Conservation (phyloP, 2,113 vertebrate species). For the Zapus hudsonius region DNA sequence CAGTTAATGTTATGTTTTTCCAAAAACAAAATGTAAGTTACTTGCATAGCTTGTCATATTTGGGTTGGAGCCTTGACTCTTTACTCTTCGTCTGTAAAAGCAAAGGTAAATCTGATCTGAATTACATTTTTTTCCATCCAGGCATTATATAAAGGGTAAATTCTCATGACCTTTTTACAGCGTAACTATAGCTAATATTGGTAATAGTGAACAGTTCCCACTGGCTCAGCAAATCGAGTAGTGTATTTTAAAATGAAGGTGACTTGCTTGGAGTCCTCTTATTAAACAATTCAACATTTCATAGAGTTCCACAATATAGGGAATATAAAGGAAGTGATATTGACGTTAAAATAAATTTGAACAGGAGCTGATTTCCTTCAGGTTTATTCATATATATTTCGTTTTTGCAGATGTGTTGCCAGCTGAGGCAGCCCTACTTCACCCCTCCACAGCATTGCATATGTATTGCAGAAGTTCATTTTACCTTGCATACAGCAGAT, state of each 20-base stretch:
- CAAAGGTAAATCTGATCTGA: slow-evolving; percentile 22
- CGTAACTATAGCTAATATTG: slow-evolving; percentile 27
- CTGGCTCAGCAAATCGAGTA: slow-evolving; percentile 26
- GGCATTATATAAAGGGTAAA: slow-evolving; percentile 36
- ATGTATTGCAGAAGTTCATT: background rate
- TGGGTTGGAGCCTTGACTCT: slow-evolving; percentile 10
- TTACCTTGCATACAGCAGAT: background rate
- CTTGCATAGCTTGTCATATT: background rate
- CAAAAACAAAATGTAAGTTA: slow-evolving; percentile 12
- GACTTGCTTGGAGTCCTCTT: slow-evolving; percentile 46
- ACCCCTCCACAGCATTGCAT: background rate
- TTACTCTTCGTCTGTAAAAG: slow-evolving; percentile 16
- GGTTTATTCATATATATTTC: background rate
- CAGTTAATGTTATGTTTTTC: background rate
- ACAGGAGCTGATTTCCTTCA: background rate
- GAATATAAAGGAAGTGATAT: background rate
- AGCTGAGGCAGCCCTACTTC: background rate
- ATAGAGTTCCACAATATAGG: background rate
- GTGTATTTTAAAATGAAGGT: slow-evolving; percentile 49
- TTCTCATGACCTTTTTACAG: slow-evolving; percentile 44
- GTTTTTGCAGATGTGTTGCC: background rate
- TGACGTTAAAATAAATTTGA: slow-evolving; percentile 34
- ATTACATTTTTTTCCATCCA: slow-evolving; percentile 23
- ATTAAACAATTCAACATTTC: slow-evolving; percentile 55
- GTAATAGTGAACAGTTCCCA: background rate